Evolutionary conservation across 2,888 invertebrate genomes (phyloP), one percentile per base, ranked within the genome.

Genomic region (Caprella mutica): DNA sequence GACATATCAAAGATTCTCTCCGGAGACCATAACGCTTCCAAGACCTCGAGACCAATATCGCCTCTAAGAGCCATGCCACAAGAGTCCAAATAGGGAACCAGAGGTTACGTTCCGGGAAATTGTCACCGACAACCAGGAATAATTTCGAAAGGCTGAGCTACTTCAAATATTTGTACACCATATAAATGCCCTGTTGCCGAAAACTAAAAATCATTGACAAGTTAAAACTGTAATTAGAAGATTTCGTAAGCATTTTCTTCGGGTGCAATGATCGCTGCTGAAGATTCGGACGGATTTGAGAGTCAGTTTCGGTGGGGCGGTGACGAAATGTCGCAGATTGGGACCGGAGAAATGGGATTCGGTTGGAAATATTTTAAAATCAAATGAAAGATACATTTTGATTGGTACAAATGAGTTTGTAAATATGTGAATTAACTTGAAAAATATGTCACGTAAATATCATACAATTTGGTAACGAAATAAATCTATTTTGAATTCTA

Each of bases 211-310:
- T 56, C 56, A 33, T 27, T 39, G 56, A 56, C 56, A 56, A 56
- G 56, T 56, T 56, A 56, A 56, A 56, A 56, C 56, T 40, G 56
- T 56, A 56, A 56, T 56, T 56, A 56, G 56, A 42, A 56, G 30
- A 51, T 56, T 56, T 56, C 43, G 39, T 33, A 50, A 27, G 35
- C 30, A 29, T 35, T 50, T 56, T 48, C 42, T 51, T 26, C 35
- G 27, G 56, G n/a, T n/a, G n/a, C n/a, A n/a, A n/a, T n/a, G 39
- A 39, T 52, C 40, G 38, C 40, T 52, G 52, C 38, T 52, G 39
- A 26, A 52, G 52, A 39, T 38, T 26, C 27, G 26, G 52, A n/a
- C n/a, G 33, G 24, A n/a, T 33, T 33, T 39, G n/a, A n/a, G 38
- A 23, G 44, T 24, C 33, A 27, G n/a, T 27, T 17, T 19, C 17